Conservation (phyloP, 2,888 invertebrate species). For the Diarsia mendica region DNA sequence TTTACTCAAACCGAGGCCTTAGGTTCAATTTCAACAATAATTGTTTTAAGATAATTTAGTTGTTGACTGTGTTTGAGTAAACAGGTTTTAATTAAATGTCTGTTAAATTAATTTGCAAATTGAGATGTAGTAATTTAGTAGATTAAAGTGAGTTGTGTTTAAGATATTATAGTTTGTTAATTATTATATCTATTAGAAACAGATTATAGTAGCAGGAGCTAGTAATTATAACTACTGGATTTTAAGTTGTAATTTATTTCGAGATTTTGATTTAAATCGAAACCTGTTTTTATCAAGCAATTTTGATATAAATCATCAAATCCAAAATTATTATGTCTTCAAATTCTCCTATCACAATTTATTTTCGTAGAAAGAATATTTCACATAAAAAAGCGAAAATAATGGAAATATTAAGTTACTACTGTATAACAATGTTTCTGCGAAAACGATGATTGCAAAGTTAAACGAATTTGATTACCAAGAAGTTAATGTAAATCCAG, state of each 20-base stretch:
- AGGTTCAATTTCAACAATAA: constrained; percentile 43
- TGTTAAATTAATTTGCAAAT: constrained; percentile 47
- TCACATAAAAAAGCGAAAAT: background rate
- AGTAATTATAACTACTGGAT: background rate
- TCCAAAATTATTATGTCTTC: background rate
- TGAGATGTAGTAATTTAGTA: constrained; percentile 27
- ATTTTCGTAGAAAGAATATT: background rate
- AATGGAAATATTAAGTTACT: background rate
- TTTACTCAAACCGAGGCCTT: background rate
- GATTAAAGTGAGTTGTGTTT: constrained; percentile 36
- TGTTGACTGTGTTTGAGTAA: constrained; percentile 47
- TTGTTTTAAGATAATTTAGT: constrained; percentile 36
- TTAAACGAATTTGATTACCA: background rate
- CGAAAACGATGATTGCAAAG: background rate
- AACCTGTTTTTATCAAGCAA: background rate
- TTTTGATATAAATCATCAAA: background rate
- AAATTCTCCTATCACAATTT: background rate
- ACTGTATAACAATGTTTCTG: background rate
- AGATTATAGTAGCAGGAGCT: background rate
- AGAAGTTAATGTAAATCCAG: background rate
- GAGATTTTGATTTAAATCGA: background rate
- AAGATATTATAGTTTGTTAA: constrained; percentile 29
- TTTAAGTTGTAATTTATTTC: background rate
- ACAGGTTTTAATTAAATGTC: constrained; percentile 56
- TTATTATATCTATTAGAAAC: constrained; percentile 19